Evolutionary conservation across 2,888 invertebrate species (phyloP).

Genomic region (Helicoverpa assulta): DNA sequence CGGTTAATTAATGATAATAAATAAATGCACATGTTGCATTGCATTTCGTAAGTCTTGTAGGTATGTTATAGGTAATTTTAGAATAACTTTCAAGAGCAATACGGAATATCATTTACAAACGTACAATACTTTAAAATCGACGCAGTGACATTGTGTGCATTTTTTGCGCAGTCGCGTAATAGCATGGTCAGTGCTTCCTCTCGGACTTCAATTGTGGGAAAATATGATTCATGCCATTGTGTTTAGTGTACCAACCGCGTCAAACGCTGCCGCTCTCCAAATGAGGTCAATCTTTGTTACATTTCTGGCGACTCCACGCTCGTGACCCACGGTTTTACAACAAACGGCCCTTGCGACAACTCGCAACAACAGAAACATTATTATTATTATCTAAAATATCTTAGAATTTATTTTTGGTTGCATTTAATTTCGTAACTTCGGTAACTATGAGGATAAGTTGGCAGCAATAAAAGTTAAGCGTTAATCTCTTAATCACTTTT

Average conservation of each 20-base stretch:
- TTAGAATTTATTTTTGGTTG: slow-evolving; percentile 25
- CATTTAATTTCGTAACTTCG: slow-evolving; percentile 12
- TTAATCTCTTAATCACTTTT: background rate
- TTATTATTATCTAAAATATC: slow-evolving; percentile 27
- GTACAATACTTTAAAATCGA: slow-evolving; percentile 26
- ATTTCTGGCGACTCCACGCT: slow-evolving; percentile 70
- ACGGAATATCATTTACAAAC: slow-evolving; percentile 8
- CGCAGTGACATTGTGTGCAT: slow-evolving; percentile 43
- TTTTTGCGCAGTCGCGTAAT: slow-evolving; percentile 50
- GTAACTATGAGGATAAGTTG: background rate
- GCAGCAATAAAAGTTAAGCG: background rate
- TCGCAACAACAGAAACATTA: slow-evolving; percentile 12
- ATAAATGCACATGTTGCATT: background rate
- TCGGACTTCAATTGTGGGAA: slow-evolving; percentile 73
- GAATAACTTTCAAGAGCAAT: slow-evolving; percentile 1
- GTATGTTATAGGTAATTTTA: background rate
- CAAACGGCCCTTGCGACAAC: slow-evolving; percentile 55
- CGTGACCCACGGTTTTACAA: slow-evolving; percentile 60
- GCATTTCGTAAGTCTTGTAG: background rate
- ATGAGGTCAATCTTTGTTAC: slow-evolving; percentile 81
- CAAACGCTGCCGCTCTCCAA: slow-evolving; percentile 75
- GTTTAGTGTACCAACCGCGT: slow-evolving; percentile 73
- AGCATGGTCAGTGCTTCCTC: slow-evolving; percentile 63
- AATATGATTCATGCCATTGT: slow-evolving; percentile 83
- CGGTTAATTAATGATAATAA: background rate